These are phyloP conservation scores for Myiozetetes cayanensis DNA, from an alignment of 2,113 vertebrate species.

Conservation along the genomic window DNA sequence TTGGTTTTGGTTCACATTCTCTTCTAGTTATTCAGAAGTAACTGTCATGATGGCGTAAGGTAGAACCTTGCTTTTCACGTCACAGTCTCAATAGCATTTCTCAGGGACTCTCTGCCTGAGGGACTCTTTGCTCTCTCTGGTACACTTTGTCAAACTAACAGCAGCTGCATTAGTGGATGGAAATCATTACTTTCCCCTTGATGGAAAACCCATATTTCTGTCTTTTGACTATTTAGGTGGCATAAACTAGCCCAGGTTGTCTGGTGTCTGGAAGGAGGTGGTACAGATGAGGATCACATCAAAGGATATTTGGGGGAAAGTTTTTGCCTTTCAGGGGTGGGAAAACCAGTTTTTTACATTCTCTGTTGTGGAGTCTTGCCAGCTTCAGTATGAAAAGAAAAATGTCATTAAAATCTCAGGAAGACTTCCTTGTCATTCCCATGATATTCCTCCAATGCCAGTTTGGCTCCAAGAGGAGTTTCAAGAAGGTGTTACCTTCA, in stretches of 20 bases:
- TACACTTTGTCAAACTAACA: background rate
- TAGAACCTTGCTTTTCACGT: background rate
- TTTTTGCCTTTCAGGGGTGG: background rate
- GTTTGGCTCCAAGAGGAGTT: background rate
- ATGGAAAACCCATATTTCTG: background rate
- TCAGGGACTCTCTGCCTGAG: background rate
- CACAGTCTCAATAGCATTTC: background rate
- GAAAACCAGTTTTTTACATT: background rate
- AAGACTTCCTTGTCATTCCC: background rate
- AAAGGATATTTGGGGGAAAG: background rate
- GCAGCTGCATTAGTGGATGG: background rate
- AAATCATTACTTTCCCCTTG: background rate
- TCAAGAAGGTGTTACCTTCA: background rate
- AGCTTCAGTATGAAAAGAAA: background rate
- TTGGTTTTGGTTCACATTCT: background rate
- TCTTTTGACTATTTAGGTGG: background rate
- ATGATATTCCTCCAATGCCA: background rate
- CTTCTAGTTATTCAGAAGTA: background rate
- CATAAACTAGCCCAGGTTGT: background rate
- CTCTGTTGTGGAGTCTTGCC: background rate
- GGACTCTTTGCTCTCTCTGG: background rate
- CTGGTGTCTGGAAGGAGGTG: background rate
- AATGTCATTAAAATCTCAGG: background rate
- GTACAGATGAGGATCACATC: background rate
- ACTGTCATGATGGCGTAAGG: background rate